Percentiles rank a stretch among this genome's conserved stretches.
These are phyloP conservation scores for Metopolophium dirhodum DNA, from an alignment of 1,140 invertebrate genomes.

Conservation along the genomic window DNA sequence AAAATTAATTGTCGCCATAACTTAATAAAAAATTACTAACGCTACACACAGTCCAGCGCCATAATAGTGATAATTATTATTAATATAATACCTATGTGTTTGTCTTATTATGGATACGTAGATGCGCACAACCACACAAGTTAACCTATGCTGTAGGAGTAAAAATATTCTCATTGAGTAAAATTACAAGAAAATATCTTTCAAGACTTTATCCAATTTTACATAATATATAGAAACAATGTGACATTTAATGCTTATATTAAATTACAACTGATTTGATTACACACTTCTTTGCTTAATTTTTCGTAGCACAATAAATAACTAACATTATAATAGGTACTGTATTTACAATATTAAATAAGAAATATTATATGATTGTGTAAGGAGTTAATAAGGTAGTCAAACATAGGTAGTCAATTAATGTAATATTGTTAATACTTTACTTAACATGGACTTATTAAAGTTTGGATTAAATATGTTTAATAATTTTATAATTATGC, in stretches of 20 bases:
- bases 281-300: background rate
- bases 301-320: background rate
- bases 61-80: background rate
- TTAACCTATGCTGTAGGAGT: background rate
- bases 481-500: background rate
- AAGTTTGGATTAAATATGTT: background rate
- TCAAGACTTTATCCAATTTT: background rate
- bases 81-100: background rate
- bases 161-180: background rate
- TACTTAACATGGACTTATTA: background rate
- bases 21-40: background rate
- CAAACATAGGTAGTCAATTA: background rate
- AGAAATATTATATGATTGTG: background rate
- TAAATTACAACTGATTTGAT: background rate
- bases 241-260: background rate
- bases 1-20: slow-evolving; percentile 11
- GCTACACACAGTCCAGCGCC: background rate
- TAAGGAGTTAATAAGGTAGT: background rate
- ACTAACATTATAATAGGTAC: background rate
- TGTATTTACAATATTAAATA: background rate
- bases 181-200: background rate
- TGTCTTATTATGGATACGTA: background rate
- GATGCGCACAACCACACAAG: background rate
- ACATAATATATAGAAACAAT: background rate
- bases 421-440: background rate